Percentiles rank a stretch among this genome's conserved stretches.
Conservation (phyloP, 2,888 invertebrate genomes). For the Cryptosula pallasiana region DNA sequence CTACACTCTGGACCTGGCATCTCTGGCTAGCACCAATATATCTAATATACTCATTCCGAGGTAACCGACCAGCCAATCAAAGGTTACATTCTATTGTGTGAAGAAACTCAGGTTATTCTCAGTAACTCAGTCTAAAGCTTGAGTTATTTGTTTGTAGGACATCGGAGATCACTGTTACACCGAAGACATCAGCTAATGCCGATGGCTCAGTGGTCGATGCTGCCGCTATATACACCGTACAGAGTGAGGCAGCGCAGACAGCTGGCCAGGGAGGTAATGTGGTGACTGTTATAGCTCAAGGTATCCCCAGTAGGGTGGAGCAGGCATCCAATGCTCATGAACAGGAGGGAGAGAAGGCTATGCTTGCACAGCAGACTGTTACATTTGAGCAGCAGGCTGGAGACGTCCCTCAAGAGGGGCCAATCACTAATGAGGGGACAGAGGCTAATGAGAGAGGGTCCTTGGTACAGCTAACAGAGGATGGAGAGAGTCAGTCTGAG, state of each 20-base stretch:
- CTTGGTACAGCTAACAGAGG: background rate
- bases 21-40: constrained; percentile 32
- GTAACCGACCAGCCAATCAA: no score
- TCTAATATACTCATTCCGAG: constrained; percentile 35
- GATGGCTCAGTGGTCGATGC: background rate
- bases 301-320: background rate
- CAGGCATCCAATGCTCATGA: background rate
- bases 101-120: no score
- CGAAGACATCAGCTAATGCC: background rate
- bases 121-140: no score
- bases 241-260: background rate
- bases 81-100: no score
- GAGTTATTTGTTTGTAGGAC: no score
- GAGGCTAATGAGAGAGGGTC: background rate
- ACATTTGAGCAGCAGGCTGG: background rate
- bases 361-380: background rate
- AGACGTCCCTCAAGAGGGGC: background rate
- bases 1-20: constrained; percentile 28
- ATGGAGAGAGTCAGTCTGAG: background rate
- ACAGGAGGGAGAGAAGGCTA: no score
- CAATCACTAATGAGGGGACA: background rate
- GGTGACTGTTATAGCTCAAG: background rate
- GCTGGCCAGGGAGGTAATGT: background rate
- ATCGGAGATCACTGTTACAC: background rate
- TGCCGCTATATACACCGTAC: background rate